Conservation (phyloP, 2,797 vertebrate species). For the Setipinna tenuifilis region DNA sequence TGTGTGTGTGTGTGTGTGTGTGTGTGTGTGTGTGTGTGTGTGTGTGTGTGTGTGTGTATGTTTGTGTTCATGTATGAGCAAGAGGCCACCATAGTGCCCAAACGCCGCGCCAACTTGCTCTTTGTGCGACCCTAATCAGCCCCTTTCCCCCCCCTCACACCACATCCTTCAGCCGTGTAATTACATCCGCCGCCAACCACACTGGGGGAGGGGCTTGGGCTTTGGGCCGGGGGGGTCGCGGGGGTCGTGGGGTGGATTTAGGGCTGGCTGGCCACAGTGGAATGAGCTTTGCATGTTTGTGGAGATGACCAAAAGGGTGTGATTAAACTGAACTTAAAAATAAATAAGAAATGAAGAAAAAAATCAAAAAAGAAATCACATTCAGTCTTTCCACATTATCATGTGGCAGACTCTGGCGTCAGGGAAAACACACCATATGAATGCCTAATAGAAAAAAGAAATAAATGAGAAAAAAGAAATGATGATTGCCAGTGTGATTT, state of each 20-base stretch:
- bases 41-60: slow-evolving; percentile 7
- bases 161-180: neutral
- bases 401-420: neutral
- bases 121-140: neutral
- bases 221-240: neutral
- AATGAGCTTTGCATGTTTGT: neutral
- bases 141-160: neutral
- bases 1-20: slow-evolving; percentile 7
- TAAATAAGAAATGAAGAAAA: neutral
- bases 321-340: neutral
- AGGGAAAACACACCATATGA: neutral
- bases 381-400: neutral
- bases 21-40: slow-evolving; percentile 45
- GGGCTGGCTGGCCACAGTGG: neutral
- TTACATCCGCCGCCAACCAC: neutral
- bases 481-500: slow-evolving; percentile 13
- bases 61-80: slow-evolving; percentile 4
- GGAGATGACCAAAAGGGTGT: neutral
- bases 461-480: neutral
- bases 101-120: neutral
- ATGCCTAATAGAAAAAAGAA: neutral
- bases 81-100: neutral
- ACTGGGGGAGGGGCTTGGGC: neutral
- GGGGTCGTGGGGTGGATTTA: no score
- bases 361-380: slow-evolving; percentile 13